These are phyloP conservation scores for Listrodromus nycthemerus DNA, from an alignment of 2,888 invertebrate species.

Conservation along the genomic window DNA sequence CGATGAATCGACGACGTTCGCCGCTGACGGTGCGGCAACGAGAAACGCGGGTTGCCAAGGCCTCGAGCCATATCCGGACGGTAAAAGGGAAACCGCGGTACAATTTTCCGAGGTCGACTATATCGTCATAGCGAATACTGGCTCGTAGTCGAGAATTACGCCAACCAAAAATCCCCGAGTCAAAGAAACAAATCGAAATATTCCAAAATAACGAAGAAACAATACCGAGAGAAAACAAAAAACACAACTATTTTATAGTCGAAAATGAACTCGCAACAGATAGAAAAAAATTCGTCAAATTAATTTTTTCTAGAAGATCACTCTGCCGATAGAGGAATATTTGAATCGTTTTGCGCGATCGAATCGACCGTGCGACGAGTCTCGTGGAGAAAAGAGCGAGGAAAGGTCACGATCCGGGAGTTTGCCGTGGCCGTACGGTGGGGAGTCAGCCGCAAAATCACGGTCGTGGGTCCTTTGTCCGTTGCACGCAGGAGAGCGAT, in stretches of 20 bases:
- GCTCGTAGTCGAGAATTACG: slow-evolving; percentile 29
- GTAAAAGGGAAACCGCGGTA: slow-evolving; percentile 62
- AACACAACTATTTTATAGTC: too few species aligned
- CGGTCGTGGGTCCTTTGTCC: slow-evolving; percentile 57
- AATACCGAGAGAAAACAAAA: too few species aligned
- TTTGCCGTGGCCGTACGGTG: background rate
- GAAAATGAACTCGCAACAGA: too few species aligned
- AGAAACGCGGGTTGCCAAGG: slow-evolving; percentile 55
- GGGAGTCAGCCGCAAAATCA: slow-evolving; percentile 51
- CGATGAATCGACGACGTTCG: background rate
- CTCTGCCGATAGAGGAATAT: too few species aligned
- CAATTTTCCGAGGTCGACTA: slow-evolving; percentile 13
- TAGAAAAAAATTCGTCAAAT: too few species aligned
- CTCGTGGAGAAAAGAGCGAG: background rate
- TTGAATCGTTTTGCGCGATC: too few species aligned
- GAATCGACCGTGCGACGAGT: too few species aligned
- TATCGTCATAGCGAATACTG: slow-evolving; percentile 44
- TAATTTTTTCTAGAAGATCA: too few species aligned
- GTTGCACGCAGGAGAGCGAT: slow-evolving; percentile 26
- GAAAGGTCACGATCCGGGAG: background rate
- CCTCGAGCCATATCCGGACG: slow-evolving; percentile 66
- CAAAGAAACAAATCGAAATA: too few species aligned
- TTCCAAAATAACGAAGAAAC: too few species aligned
- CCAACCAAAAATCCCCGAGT: slow-evolving; percentile 25
- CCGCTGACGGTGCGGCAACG: slow-evolving; percentile 4